These are phyloP conservation scores for Rapana venosa DNA, from an alignment of 2,888 invertebrate genomes.

Conservation along the genomic window DNA sequence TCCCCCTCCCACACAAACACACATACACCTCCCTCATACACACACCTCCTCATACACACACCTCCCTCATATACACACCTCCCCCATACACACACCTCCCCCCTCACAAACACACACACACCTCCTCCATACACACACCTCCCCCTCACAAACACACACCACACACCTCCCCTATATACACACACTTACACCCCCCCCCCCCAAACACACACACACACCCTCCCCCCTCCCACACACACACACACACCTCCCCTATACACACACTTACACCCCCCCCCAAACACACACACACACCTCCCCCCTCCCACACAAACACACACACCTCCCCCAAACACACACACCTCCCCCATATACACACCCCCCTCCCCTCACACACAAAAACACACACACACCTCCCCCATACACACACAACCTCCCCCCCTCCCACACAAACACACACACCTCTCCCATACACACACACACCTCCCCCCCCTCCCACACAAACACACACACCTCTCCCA, in stretches of 20 bases:
- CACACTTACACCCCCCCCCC: not conserved
- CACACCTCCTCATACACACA: not conserved
- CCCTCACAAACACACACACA: not conserved
- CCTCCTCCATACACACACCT: no score
- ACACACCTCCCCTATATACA: not conserved
- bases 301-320: not conserved
- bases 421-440: not conserved
- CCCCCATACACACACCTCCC: no score
- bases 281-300: not conserved
- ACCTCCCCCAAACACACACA: no score
- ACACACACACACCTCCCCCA: no score
- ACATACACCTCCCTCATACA: not conserved
- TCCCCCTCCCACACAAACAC: no score
- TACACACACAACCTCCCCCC: no score
- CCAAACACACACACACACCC: no score
- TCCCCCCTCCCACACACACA: not conserved
- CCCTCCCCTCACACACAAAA: no score
- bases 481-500: not conserved
- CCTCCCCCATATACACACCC: no score
- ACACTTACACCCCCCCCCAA: not conserved
- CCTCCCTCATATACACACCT: no score
- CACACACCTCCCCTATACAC: slow-evolving; percentile 7
- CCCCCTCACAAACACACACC: not conserved
- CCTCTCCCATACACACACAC: not conserved
- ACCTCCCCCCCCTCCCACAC: not conserved